A percentile compares a stretch with the other conserved stretches of the same genome.
These are phyloP conservation scores for Thamnaconus septentrionalis DNA, from an alignment of 2,113 vertebrate genomes.

Conservation along the genomic window DNA sequence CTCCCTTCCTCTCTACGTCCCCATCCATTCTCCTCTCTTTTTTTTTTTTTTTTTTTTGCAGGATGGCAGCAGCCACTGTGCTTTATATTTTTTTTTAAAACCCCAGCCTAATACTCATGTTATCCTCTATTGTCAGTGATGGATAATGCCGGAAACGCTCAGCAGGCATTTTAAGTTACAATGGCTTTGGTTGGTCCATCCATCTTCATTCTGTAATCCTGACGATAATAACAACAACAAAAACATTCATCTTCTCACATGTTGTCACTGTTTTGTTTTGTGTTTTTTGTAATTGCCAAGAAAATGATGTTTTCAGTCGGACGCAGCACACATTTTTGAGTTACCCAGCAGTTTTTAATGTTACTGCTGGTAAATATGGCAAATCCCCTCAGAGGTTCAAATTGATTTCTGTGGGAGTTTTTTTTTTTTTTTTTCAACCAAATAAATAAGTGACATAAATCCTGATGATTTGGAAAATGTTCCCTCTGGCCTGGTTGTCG, in stretches of 20 bases:
- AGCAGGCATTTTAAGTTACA: conserved; percentile 15
- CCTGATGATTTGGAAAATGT: too few species aligned
- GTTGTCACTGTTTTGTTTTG: too few species aligned
- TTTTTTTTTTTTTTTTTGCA: conserved; percentile 4
- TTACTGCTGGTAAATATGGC: too few species aligned
- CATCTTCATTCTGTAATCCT: conserved; percentile 13
- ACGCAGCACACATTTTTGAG: too few species aligned
- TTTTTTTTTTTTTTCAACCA: too few species aligned
- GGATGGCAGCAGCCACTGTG: neutral
- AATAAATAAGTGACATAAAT: too few species aligned
- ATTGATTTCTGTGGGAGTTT: too few species aligned
- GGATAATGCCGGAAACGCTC: conserved; percentile 3
- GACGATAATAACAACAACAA: neutral
- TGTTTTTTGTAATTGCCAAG: too few species aligned
- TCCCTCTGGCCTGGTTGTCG: too few species aligned
- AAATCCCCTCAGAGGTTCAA: too few species aligned
- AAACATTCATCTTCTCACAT: neutral
- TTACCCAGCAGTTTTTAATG: too few species aligned
- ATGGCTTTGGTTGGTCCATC: conserved; percentile 14
- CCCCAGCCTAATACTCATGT: conserved; percentile 22
- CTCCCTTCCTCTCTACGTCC: conserved; percentile 40
- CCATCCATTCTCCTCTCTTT: conserved; percentile 7
- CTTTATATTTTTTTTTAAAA: conserved; percentile 25
- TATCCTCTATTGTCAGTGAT: conserved; percentile 9
- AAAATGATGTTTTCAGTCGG: too few species aligned